Evolutionary conservation across 2,888 invertebrate species (phyloP).

Genomic region (Helicoverpa assulta): DNA sequence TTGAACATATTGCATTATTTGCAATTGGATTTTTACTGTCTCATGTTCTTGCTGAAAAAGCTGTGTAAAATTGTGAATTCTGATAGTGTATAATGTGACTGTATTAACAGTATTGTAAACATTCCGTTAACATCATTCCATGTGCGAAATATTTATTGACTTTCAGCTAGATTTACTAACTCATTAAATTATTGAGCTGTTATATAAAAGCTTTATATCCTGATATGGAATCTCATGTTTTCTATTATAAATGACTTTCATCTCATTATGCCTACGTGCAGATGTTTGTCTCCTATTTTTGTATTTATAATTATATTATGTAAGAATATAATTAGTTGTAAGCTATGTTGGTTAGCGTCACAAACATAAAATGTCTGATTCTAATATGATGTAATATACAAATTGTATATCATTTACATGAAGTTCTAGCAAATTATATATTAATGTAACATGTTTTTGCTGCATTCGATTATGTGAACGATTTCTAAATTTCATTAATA

Average conservation of each 20-base stretch:
- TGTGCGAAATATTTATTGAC: conserved; percentile 20
- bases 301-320: conserved; percentile 27
- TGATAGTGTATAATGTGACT: conserved; percentile 11
- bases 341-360: conserved; percentile 33
- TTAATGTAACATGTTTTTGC: conserved; percentile 6
- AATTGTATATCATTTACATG: conserved; percentile 30
- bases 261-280: conserved; percentile 5
- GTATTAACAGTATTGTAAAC: conserved; percentile 34
- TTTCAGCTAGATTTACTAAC: conserved; percentile 24
- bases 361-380: conserved; percentile 36
- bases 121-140: conserved; percentile 62
- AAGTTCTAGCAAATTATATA: conserved; percentile 7
- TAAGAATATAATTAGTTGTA: conserved; percentile 24
- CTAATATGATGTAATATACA: conserved; percentile 32
- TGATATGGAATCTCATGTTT: conserved; percentile 38
- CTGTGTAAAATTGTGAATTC: conserved; percentile 14
- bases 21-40: conserved; percentile 19
- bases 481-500: conserved; percentile 25
- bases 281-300: conserved; percentile 29
- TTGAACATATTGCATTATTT: conserved; percentile 32
- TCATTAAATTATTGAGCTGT: conserved; percentile 5
- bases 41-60: conserved; percentile 4
- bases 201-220: conserved; percentile 16
- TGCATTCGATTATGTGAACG: conserved; percentile 3
- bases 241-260: conserved; percentile 2